Percentiles rank a stretch among this genome's conserved stretches.
Evolutionary conservation across 2,113 vertebrate genomes (phyloP).

Genomic region (Perca fluviatilis): DNA sequence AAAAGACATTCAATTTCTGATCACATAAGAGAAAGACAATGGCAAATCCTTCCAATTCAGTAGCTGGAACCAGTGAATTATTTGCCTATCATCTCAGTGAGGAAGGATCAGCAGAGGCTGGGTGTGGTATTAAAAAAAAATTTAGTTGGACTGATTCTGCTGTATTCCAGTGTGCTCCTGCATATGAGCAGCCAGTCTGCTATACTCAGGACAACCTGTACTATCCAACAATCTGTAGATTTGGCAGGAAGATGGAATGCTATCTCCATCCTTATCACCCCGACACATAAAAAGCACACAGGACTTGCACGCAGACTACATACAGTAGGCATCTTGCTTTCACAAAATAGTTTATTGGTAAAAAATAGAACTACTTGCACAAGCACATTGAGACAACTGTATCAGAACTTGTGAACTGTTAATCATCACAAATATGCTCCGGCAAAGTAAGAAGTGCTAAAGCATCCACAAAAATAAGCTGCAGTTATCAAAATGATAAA

Average conservation of each 20-base stretch:
- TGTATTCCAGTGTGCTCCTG: constrained; percentile 18
- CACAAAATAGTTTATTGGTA: constrained; percentile 90
- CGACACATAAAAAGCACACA: constrained; percentile 14
- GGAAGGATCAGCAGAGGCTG: constrained; percentile 15
- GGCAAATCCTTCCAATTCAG: not conserved
- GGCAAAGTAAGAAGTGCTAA: constrained; percentile 86
- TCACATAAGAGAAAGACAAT: not conserved
- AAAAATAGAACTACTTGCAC: constrained; percentile 90
- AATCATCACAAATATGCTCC: constrained; percentile 81
- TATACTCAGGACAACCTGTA: constrained; percentile 53
- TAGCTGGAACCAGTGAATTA: not conserved
- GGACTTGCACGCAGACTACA: constrained; percentile 17
- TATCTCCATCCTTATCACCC: constrained; percentile 14
- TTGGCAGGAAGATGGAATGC: constrained; percentile 62
- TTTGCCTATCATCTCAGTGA: constrained; percentile 26
- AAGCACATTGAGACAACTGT: constrained; percentile 87
- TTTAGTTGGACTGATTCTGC: constrained; percentile 38
- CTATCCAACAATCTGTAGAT: constrained; percentile 60
- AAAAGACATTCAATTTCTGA: not conserved
- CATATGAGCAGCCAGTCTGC: constrained; percentile 46
- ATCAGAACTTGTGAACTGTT: constrained; percentile 83
- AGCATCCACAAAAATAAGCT: constrained; percentile 87
- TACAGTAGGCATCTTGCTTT: constrained; percentile 68
- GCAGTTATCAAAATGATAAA: constrained; percentile 80
- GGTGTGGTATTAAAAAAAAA: constrained; percentile 21